phyloP scores from a whole-genome alignment of 2,797 vertebrate genomes.

The Clamator glandarius region DNA sequence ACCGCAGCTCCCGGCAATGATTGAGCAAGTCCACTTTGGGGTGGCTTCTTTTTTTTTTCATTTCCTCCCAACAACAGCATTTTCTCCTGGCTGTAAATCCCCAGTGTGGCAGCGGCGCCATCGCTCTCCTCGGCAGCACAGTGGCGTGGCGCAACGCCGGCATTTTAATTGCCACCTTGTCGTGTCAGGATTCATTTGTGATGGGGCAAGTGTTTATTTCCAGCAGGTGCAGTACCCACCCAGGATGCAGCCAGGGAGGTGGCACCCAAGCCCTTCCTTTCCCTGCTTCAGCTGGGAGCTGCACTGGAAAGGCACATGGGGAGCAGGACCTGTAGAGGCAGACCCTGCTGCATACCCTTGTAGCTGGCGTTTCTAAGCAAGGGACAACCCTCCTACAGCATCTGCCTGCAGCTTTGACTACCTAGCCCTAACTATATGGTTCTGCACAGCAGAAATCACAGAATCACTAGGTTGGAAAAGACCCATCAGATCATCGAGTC shows the following conservation, averaged over 20 bases:
- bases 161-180: neutral
- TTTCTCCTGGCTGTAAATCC: neutral
- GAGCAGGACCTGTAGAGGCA: neutral
- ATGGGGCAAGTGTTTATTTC: neutral
- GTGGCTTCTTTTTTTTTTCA: neutral
- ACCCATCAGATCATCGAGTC: too few species aligned
- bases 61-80: neutral
- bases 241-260: neutral
- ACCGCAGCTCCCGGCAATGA: neutral
- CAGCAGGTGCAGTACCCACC: neutral
- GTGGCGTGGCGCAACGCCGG: neutral
- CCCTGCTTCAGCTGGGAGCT: neutral
- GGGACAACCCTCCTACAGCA: neutral
- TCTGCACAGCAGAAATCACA: neutral
- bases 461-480: too few species aligned
- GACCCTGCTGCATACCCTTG: neutral
- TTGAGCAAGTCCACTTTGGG: neutral
- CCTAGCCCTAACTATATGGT: accelerated
- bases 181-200: neutral
- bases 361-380: neutral
- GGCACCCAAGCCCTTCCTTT: accelerated
- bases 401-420: neutral
- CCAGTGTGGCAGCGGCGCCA: accelerated
- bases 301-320: accelerated
- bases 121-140: neutral